Conservation (phyloP, 2,888 invertebrate species). For the Lasius platythorax region DNA sequence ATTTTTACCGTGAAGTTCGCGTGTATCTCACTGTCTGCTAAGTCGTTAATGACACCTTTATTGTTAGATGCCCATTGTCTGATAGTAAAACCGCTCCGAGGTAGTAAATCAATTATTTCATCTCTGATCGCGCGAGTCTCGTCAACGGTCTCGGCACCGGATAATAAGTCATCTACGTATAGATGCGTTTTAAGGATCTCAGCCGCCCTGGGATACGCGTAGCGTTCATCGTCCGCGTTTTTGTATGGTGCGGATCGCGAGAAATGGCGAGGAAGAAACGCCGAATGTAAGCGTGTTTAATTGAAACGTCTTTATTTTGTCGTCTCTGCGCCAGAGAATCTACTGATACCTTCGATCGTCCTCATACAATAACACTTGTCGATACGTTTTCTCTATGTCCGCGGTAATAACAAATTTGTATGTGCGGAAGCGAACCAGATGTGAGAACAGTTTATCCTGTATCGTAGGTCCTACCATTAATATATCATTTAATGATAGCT, state of each 20-base stretch:
- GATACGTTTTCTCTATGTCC: constrained; percentile 32
- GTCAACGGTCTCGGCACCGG: not conserved
- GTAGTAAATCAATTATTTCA: constrained; percentile 18
- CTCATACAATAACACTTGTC: not conserved
- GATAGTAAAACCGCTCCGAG: constrained; percentile 31
- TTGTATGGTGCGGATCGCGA: not conserved
- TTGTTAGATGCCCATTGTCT: constrained; percentile 51
- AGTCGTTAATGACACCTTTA: not conserved
- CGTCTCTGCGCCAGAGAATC: constrained; percentile 27
- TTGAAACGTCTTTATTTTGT: constrained; percentile 14
- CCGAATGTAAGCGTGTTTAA: constrained; percentile 50
- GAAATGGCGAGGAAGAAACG: not conserved
- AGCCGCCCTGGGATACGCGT: not conserved
- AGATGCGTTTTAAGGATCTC: constrained; percentile 7
- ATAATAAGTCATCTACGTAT: constrained; percentile 12
- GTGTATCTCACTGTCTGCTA: not conserved
- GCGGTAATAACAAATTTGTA: not conserved
- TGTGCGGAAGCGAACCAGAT: constrained; percentile 36
- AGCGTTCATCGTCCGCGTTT: not conserved
- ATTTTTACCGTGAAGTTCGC: not conserved
- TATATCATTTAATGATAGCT: not conserved
- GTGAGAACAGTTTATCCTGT: constrained; percentile 36
- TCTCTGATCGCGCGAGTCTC: constrained; percentile 28
- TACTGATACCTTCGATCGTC: constrained; percentile 7
- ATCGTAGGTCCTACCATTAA: constrained; percentile 31